Base-by-base conservation (phyloP, 2,113 vertebrate species). In the Cyanoderma ruficeps region DNA sequence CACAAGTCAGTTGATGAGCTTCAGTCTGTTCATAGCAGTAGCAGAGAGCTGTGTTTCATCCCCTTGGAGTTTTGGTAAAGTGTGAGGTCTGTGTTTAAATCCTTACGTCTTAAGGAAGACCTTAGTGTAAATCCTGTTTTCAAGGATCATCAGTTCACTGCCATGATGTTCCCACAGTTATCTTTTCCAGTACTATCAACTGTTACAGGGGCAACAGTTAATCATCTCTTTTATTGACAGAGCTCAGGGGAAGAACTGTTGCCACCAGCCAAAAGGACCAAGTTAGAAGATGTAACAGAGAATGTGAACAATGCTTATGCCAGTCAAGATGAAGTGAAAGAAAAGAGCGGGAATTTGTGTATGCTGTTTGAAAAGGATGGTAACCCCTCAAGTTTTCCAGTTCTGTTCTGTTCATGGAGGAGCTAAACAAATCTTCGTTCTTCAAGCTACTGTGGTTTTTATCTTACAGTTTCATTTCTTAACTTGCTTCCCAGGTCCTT, bases 191-290 rank as follows among this genome's bases (percentile, higher is more conserved):
- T 79, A 21, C 7, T 92, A 67, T 82, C 53, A 72, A 12, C 42
- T 87, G 49, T 71, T 87, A 33, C 0, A 1, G 46, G 60, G 82
- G 69, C 82, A 83, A 74, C 67, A 70, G 59, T 84, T 82, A 84
- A 89, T 67, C 5, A 24, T 75, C 12, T 84, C 71, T 91, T 91
- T 44, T 96, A 79, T 97, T 92, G 75, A 39, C 67, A 98, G 98
- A 84, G 39, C 8, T 41, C 83, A 78, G 93, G 91, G 84, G 96
- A 94, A 81, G 94, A 95, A 47, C 71, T 69, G 9, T 78, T 98
- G 84, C 97, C 98, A 8, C 97, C 97, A 11, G 98, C 97, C 57
- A 99, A 99, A 95, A 98, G 98, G 92, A 98, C 98, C 92, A 98
- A 98, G 96, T 97, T 98, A 95, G 98, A 98, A 89, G 97, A 97